Evolutionary conservation across 2,113 vertebrate genomes (phyloP), one percentile per base, ranked within the genome.

Genomic region (Coracopsis vasa): DNA sequence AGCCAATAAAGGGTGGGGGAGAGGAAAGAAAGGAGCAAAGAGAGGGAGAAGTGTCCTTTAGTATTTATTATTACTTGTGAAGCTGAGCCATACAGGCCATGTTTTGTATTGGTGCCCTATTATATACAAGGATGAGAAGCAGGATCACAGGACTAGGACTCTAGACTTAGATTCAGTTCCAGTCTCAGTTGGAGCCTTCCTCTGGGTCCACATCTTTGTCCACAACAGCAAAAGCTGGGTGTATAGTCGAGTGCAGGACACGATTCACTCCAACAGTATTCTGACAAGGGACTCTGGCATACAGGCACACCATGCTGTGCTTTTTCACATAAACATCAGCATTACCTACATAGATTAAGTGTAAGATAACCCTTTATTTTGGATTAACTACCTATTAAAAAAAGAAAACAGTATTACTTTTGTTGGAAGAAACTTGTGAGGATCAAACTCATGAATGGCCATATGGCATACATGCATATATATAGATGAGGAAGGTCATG

Each of bases 221-320:
- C 78, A 82, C 20, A 74, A 27, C 11, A 74, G 37, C 54, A 85
- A 70, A 73, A 88, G 8, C 61, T 61, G 23, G 12, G 16, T 29
- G 20, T 10, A 42, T 28, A 66, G 35, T 56, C 54, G 20, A 39
- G 0, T 24, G 41, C 16, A 66, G 9, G 35, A 47, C n/a, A 44
- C 0, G 0, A n/a, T 27, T 7, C 13, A 31, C 28, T 35, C 27
- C 73, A 71, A 20, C 7, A 11, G 37, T 42, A 16, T 53, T 71
- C 61, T 91, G 50, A 39, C 11, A 4, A n/a, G 44, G 10, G 11
- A 28, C 37, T 84, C 0, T 0, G 33, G 24, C 17, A 42, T 17
- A 24, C 6, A 41, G 16, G 24, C 31, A 54, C 3, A 7, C 23
- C 17, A 62, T 18, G 14, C 13, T 23, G 17, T 25, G 27, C 27